Evolutionary conservation across 2,797 vertebrate species (phyloP).

Genomic region (Leptoclinus maculatus): DNA sequence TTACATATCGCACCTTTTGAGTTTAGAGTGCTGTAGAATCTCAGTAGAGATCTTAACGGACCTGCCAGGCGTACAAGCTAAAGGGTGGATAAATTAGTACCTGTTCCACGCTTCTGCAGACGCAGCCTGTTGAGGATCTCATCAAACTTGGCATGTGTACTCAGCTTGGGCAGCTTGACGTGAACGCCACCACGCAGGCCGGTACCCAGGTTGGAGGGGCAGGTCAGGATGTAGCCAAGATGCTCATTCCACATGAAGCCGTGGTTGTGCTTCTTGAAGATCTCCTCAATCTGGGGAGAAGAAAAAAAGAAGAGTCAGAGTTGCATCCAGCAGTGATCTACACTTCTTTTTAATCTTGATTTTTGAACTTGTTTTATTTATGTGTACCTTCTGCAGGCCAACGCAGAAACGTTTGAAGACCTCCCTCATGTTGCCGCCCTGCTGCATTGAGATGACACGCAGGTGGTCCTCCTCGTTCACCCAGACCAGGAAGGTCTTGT

Average conservation of each 20-base stretch:
- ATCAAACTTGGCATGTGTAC: constrained; percentile 94
- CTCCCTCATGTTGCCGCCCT: constrained; percentile 97
- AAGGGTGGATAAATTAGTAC: constrained; percentile 66
- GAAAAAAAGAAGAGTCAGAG: constrained; percentile 10
- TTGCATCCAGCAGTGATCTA: not conserved
- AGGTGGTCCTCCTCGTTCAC: constrained; percentile 99
- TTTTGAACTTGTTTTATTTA: not conserved
- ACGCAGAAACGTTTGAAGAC: constrained; percentile 96
- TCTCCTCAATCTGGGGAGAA: constrained; percentile 88
- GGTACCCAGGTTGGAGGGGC: constrained; percentile 97
- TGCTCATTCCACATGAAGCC: constrained; percentile 99
- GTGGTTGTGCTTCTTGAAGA: constrained; percentile 93
- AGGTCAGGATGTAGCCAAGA: constrained; percentile 95
- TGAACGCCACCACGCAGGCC: constrained; percentile 96
- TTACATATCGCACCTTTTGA: constrained; percentile 53
- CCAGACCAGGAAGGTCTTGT: constrained; percentile 98
- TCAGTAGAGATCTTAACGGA: constrained; percentile 18
- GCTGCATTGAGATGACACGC: constrained; percentile 98
- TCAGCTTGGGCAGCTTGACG: constrained; percentile 93
- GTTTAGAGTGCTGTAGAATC: constrained; percentile 84
- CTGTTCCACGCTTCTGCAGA: constrained; percentile 98
- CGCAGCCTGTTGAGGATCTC: constrained; percentile 92
- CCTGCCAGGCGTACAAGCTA: not conserved
- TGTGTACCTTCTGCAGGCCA: constrained; percentile 89
- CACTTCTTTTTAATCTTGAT: not conserved